Percentiles rank a stretch among this genome's conserved stretches.
These are phyloP conservation scores for Spondyliosoma cantharus DNA, from an alignment of 2,797 vertebrate species.

Conservation along the genomic window DNA sequence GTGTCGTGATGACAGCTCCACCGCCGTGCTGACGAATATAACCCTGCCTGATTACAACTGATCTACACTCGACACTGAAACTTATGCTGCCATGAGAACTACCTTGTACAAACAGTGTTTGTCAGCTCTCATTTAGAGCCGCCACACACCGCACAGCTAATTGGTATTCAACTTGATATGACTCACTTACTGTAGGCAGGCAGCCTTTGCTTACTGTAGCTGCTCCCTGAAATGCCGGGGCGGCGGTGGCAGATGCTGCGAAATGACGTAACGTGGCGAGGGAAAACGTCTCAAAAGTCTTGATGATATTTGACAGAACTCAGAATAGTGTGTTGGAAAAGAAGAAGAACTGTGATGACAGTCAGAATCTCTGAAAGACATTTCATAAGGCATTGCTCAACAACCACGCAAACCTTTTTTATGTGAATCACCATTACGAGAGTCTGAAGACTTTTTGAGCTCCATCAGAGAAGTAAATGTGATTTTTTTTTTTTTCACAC, in stretches of 20 bases:
- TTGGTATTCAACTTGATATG: constrained; percentile 54
- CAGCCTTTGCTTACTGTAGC: constrained; percentile 25
- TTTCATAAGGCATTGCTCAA: neutral
- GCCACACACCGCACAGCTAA: constrained; percentile 39
- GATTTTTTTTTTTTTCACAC: neutral
- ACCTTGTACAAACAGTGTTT: constrained; percentile 33
- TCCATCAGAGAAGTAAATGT: neutral
- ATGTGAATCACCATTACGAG: neutral
- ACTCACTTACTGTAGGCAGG: constrained; percentile 63
- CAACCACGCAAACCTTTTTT: neutral
- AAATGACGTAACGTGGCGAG: constrained; percentile 14
- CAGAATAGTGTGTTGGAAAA: constrained; percentile 20
- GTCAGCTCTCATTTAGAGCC: constrained; percentile 49
- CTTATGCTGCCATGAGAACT: constrained; percentile 39
- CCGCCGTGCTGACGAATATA: neutral
- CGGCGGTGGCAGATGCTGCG: constrained; percentile 11
- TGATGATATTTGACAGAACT: constrained; percentile 14
- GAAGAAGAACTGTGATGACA: neutral
- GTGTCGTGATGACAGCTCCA: neutral
- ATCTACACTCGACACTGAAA: constrained; percentile 38
- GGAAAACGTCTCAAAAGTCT: constrained; percentile 31
- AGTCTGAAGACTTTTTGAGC: neutral
- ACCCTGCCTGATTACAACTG: neutral
- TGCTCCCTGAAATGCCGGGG: constrained; percentile 11
- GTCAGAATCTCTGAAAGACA: neutral